phyloP scores from a whole-genome alignment of 2,888 invertebrate genomes.

The Ochropleura plecta region DNA sequence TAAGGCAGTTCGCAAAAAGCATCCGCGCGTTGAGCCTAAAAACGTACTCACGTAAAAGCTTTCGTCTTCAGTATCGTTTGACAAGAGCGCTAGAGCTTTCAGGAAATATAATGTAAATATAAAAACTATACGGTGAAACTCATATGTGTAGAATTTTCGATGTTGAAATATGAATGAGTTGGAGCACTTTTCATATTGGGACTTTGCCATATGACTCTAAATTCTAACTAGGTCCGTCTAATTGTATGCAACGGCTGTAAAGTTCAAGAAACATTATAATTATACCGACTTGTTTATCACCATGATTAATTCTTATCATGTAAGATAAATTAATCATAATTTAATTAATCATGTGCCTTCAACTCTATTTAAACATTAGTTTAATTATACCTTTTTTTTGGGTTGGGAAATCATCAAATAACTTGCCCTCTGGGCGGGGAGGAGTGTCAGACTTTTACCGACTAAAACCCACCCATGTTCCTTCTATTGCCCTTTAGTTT shows the following conservation, averaged over 20 bases:
- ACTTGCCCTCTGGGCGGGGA: too few relatives aligned
- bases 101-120: conserved; percentile 16
- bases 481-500: too few relatives aligned
- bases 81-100: conserved; percentile 12
- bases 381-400: not conserved
- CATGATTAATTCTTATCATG: not conserved
- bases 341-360: not conserved
- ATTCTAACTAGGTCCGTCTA: not conserved
- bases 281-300: not conserved
- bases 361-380: not conserved
- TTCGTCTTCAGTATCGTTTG: conserved; percentile 29
- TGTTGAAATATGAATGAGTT: not conserved
- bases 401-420: too few relatives aligned
- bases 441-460: too few relatives aligned
- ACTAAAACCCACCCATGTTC: too few relatives aligned
- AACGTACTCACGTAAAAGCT: conserved; percentile 40
- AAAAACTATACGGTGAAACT: not conserved
- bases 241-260: not conserved
- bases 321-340: not conserved
- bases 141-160: not conserved
- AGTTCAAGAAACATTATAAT: not conserved
- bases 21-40: conserved; percentile 19
- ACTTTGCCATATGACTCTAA: too few relatives aligned
- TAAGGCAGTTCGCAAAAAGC: conserved; percentile 27
- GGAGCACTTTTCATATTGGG: not conserved